Evolutionary conservation across 2,888 invertebrate genomes (phyloP), one percentile per base, ranked within the genome.

Genomic region (Acanthococcus lagerstroemiae): DNA sequence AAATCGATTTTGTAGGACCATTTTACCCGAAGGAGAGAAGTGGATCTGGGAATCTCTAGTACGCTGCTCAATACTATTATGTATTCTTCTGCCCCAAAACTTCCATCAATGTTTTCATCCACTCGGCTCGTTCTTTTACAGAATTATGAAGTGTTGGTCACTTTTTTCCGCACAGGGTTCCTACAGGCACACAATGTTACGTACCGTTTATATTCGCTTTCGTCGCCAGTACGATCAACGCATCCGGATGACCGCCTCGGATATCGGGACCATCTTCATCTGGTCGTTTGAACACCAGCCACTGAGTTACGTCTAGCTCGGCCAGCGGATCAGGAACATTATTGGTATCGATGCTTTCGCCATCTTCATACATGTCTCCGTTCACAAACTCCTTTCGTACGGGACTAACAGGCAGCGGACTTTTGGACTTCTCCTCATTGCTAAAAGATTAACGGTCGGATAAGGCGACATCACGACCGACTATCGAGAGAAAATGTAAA

Each of bases 191-290:
- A n/a, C n/a, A n/a, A 30, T 12, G 21, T 46, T 6, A 74, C 76
- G 76, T 78, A 83, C 87, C 83, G 73, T 81, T 87, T 81, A 92
- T 94, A 75, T 90, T 90, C 69, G 92, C 90, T 78, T 92, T 92
- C 66, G 95, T 95, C 55, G 97, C 97, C 74, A 95, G 90, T 48
- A 96, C 94, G 69, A 97, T 87, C 63, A 99, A 83, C 1, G 95
- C 95, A 76, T 97, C 95, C 1, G 92, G 86, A 69, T 90, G 86
- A 6, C 96, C 97, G 7, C 97, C 97, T 67, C 93, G 84, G 46
- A 95, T 86, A 72, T 93, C 92, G 0, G 92, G 91, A 3, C 91
- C 92, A 69, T 94, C 94, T 74, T 89, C 90, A 25, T 88, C 86
- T 1, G 82, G 75, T 73, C 85, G 86, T 75, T 93, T 92, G 69